phyloP scores from a whole-genome alignment of 1,140 invertebrate species.

The Condylostylus longicornis region DNA sequence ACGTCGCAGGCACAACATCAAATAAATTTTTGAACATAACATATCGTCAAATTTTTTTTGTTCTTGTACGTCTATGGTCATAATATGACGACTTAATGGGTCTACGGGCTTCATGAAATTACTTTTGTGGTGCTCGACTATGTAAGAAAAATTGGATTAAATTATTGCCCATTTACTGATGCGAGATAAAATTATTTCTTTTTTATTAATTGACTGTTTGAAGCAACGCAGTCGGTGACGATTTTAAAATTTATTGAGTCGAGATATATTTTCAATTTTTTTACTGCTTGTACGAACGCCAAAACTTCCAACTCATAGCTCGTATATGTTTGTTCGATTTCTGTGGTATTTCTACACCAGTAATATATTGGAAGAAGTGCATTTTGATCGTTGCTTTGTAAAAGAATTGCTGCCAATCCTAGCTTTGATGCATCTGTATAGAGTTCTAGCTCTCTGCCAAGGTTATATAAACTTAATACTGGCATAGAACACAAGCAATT shows the following conservation, averaged over 20 bases:
- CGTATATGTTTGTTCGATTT: conserved; percentile 11
- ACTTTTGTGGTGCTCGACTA: no score
- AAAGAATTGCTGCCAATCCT: conserved; percentile 17
- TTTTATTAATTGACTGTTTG: neutral
- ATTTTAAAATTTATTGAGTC: neutral
- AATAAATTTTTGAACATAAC: no score
- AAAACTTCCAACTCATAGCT: conserved; percentile 13
- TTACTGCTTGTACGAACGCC: conserved; percentile 2
- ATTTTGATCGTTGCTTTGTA: conserved; percentile 14
- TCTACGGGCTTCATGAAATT: no score
- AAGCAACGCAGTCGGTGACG: neutral
- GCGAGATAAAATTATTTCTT: no score
- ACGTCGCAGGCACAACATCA: no score
- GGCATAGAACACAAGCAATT: conserved; percentile 12
- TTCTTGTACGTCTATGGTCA: no score
- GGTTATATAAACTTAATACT: conserved; percentile 22
- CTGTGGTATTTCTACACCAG: conserved; percentile 6
- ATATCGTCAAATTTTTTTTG: no score
- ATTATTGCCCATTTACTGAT: no score
- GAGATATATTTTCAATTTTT: neutral
- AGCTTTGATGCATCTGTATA: conserved; percentile 22
- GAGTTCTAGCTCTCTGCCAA: conserved; percentile 15
- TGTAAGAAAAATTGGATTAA: no score
- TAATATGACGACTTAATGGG: no score
- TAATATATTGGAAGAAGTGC: conserved; percentile 4